These are phyloP conservation scores for Asbolus verrucosus DNA, from an alignment of 1,140 invertebrate species.

Conservation along the genomic window DNA sequence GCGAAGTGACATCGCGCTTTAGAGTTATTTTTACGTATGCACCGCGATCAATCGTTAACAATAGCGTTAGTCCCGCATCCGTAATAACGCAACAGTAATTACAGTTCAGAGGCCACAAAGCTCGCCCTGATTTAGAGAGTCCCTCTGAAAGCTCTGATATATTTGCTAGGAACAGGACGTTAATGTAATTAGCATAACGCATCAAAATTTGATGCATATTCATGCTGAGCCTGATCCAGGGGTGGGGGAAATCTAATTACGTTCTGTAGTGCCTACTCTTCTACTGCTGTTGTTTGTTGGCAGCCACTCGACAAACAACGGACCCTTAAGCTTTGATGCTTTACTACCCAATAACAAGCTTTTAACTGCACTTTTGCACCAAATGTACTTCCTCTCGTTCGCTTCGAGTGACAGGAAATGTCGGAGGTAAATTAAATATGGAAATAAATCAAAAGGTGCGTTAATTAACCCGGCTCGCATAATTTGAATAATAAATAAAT, in stretches of 20 bases:
- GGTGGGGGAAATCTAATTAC: constrained; percentile 5
- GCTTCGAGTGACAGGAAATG: not conserved
- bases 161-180: constrained; percentile 28
- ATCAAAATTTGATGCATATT: constrained; percentile 44
- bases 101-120: constrained; percentile 28
- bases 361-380: not conserved
- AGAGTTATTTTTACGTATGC: no score
- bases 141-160: constrained; percentile 28
- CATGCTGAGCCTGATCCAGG: constrained; percentile 18
- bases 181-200: constrained; percentile 40
- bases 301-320: not conserved
- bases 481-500: constrained; percentile 1
- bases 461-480: not conserved
- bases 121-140: constrained; percentile 27
- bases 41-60: no score
- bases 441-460: not conserved
- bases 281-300: not conserved
- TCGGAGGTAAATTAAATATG: not conserved
- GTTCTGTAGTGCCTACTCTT: no score
- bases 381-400: no score
- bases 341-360: not conserved
- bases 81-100: no score
- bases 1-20: no score
- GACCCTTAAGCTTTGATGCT: constrained; percentile 1
- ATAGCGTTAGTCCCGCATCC: no score